Percentiles rank a stretch among this genome's conserved stretches.
Conservation (phyloP, 2,797 vertebrate genomes). For the Cygnus olor region DNA sequence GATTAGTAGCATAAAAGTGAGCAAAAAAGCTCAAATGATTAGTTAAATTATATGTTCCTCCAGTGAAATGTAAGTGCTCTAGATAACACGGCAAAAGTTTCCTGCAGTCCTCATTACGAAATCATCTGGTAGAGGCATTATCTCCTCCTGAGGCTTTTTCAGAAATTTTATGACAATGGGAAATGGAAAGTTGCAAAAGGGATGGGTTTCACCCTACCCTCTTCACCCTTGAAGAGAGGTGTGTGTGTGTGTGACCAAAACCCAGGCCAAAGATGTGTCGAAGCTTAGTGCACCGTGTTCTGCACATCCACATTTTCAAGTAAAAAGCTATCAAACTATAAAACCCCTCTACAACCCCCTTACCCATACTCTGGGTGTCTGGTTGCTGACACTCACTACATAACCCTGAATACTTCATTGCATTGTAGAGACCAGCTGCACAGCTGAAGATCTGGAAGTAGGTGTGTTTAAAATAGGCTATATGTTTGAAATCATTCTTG, state of each 20-base stretch:
- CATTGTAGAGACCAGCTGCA: not conserved
- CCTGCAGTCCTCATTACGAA: not conserved
- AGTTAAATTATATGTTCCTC: not conserved
- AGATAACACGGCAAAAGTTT: not conserved
- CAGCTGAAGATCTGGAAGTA: not conserved
- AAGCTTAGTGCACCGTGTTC: not conserved
- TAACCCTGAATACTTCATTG: not conserved
- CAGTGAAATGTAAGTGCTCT: not conserved
- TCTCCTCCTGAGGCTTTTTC: not conserved
- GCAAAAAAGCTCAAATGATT: not conserved
- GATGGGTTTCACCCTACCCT: not conserved
- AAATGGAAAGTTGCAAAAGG: not conserved
- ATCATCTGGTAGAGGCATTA: not conserved
- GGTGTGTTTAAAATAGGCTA: not conserved
- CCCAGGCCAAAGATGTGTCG: not conserved
- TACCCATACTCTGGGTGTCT: not conserved
- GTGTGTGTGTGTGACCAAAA: not conserved
- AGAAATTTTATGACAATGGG: not conserved
- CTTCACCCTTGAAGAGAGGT: not conserved
- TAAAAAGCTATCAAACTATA: not conserved
- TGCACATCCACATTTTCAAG: not conserved
- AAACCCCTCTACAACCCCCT: not conserved
- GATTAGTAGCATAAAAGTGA: not conserved
- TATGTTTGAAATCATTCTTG: not conserved
- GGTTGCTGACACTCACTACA: not conserved